phyloP scores from a whole-genome alignment of 2,888 invertebrate species.

The Callimorpha dominula region DNA sequence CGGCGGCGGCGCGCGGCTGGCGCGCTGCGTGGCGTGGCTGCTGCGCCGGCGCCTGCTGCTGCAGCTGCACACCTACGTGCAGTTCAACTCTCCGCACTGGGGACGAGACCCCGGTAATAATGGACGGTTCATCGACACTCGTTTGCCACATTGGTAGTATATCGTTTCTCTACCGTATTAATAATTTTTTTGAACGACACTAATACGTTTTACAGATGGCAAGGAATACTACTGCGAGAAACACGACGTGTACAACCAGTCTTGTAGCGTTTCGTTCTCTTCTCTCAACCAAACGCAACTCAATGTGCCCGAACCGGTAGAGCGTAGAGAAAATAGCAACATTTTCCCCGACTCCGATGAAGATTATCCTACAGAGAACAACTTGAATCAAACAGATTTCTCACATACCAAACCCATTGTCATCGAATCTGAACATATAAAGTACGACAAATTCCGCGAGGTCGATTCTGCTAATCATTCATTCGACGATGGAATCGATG shows the following conservation, averaged over 20 bases:
- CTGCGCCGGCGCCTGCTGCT: slow-evolving; percentile 94
- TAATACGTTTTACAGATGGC: slow-evolving; percentile 67
- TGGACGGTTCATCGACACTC: too few relatives aligned
- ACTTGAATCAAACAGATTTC: slow-evolving; percentile 81
- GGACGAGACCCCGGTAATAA: slow-evolving; percentile 71
- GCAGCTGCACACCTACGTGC: slow-evolving; percentile 97
- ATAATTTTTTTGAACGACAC: not conserved
- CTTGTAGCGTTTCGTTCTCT: slow-evolving; percentile 77
- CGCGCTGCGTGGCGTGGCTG: slow-evolving; percentile 97
- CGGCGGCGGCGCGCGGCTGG: slow-evolving; percentile 84
- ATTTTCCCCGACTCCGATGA: slow-evolving; percentile 79
- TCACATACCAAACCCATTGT: slow-evolving; percentile 81
- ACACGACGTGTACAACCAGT: slow-evolving; percentile 80
- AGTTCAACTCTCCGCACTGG: slow-evolving; percentile 89
- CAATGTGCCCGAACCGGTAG: slow-evolving; percentile 79
- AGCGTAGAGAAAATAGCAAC: slow-evolving; percentile 69
- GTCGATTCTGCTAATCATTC: slow-evolving; percentile 80
- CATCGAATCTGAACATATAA: slow-evolving; percentile 76
- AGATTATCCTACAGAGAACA: slow-evolving; percentile 81
- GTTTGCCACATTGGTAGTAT: not conserved
- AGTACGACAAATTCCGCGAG: slow-evolving; percentile 71
- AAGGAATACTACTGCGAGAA: slow-evolving; percentile 84
- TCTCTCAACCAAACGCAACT: slow-evolving; percentile 79
- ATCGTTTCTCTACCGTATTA: not conserved
- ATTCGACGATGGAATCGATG: slow-evolving; percentile 79